Base-by-base conservation (phyloP, 2,113 vertebrate species). In the Hydropotes inermis region DNA sequence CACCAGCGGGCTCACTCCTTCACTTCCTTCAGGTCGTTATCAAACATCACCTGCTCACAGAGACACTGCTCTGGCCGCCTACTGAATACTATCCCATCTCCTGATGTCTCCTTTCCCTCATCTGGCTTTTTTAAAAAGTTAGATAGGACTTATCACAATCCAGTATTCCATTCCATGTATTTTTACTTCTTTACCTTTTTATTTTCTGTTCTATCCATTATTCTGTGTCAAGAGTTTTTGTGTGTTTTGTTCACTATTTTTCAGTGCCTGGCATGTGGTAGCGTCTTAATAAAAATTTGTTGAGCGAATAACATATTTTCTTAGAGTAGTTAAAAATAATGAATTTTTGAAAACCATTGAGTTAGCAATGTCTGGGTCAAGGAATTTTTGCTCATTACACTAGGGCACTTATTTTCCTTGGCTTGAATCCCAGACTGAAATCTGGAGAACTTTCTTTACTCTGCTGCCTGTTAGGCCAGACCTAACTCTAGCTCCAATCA, bases 311-410 rank as follows among this genome's bases (percentile, higher is more conserved):
- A 90, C 43, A 39, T 54, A 30, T 55, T 70, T 93, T 82, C 86
- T 87, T 76, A 64, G 6, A 82, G 36, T 89, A 64, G 25, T 64
- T 96, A 58, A 96, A 96, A 96, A 70, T 45, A 89, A 78, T 43
- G 14, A 57, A 67, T 28, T 45, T 96, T 91, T 58, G 81, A 90
- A 96, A 91, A 47, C 11, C 6, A 30, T 67, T 27, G 43, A 78
- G 17, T 70, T 89, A 67, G 28, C 70, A 85, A 16, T 50, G 50
- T 45, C 47, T 83, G 39, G 33, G 39, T 89, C 43, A 64, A 91
- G 94, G 9, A 27, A 76, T 70, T 36, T 87, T 87, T 78, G 36
- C 23, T 96, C 11, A 6, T 57, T 57, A 91, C 54, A n/a, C 23
- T 36, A 9, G 9, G 60, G 39, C 25, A 76, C 39, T 92, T 78